Percentiles rank a stretch among this genome's conserved stretches.
These are phyloP conservation scores for Rhodophaea formosa DNA, from an alignment of 2,888 invertebrate genomes.

Conservation along the genomic window DNA sequence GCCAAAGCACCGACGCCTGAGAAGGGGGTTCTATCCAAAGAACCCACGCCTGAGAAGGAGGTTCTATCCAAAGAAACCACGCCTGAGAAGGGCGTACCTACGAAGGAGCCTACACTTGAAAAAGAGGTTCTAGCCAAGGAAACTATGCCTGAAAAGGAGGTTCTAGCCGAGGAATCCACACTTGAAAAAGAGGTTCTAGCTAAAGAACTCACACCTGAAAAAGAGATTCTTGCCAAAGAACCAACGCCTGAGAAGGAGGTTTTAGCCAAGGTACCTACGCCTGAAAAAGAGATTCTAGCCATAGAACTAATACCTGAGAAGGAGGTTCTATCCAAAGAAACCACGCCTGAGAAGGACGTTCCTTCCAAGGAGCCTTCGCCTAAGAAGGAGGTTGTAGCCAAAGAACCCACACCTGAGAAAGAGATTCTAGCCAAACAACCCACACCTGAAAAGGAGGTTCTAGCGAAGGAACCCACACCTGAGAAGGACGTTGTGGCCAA, in stretches of 20 bases:
- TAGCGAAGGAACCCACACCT: constrained; percentile 12
- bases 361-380: constrained; percentile 17
- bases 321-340: constrained; percentile 20
- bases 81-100: background rate
- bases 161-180: constrained; percentile 16
- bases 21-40: constrained; percentile 10
- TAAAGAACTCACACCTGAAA: constrained; percentile 14
- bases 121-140: constrained; percentile 20
- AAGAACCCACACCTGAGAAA: constrained; percentile 15
- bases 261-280: constrained; percentile 16
- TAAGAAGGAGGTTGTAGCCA: background rate
- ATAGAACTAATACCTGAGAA: constrained; percentile 15
- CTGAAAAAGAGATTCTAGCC: background rate
- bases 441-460: constrained; percentile 16
- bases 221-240: constrained; percentile 20
- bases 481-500: constrained; percentile 8
- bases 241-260: constrained; percentile 17
- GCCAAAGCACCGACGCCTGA: background rate
- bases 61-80: background rate
- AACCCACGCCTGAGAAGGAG: constrained; percentile 15
- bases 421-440: constrained; percentile 20
- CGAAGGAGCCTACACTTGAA: constrained; percentile 12
- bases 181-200: background rate
- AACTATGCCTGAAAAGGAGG: constrained; percentile 18
- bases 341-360: constrained; percentile 18